Base-by-base conservation (phyloP, 1,140 invertebrate genomes). In the Oscheius sp. region DNA sequence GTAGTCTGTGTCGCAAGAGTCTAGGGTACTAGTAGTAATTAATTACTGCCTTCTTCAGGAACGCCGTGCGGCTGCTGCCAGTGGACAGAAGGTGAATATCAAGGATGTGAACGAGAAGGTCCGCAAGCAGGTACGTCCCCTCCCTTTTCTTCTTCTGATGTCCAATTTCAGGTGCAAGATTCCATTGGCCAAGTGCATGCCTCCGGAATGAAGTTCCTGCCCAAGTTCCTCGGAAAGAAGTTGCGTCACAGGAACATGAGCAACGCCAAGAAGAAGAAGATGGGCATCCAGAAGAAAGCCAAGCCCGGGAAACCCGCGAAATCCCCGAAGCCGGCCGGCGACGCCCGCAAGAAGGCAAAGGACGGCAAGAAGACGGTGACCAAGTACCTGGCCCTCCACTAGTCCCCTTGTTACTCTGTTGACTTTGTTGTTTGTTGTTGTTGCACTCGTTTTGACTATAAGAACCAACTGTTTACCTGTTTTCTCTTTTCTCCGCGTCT, bases 371-470 rank as follows among this genome's bases (percentile, higher is more conserved):
- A 68, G 55, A 68, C 68, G 28, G 32, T 74, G 29, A 31, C 72
- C 20, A 74, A 74, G 36, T 74, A 67, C 46, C 65, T 74, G 23
- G 55, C 72, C 4, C 59, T 73, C n/a, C n/a, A n/a, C n/a, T n/a
- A n/a, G 31, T 66, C 71, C 13, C 31, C 46, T 15, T 67, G 36
- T 49, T n/a, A n/a, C n/a, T n/a, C n/a, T 15, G 23, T 64, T 35
- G 15, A 64, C 13, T 66, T 23, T 69, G 38, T 45, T 66, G 20
- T 15, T 65, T 61, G n/a, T 35, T 32, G 35, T 69, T 69, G 28
- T 69, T 65, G n/a, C 7, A 29, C 7, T 18, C 20, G 55, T 0
- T 58, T 55, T 67, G 26, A n/a, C n/a, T n/a, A n/a, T n/a, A n/a
- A n/a, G n/a, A n/a, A n/a, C n/a, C n/a, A n/a, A n/a, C n/a, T n/a